A percentile compares a stretch with the other conserved stretches of the same genome.
Conservation (phyloP, 1,140 invertebrate species). For the Danaus melanippus region DNA sequence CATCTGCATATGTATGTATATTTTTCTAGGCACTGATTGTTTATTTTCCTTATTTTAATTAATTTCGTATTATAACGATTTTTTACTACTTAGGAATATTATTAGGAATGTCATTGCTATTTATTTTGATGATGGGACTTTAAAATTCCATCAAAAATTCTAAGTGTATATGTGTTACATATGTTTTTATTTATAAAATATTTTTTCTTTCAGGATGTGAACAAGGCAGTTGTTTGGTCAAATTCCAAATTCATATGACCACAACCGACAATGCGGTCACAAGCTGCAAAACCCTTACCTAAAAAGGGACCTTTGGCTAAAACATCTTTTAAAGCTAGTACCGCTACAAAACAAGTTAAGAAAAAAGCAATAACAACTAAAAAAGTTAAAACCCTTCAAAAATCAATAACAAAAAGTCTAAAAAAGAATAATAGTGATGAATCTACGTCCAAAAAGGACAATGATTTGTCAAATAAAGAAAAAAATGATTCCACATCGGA, state of each 20-base stretch:
- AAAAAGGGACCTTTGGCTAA: slow-evolving; percentile 56
- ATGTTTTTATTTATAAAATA: no score
- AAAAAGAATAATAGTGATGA: slow-evolving; percentile 45
- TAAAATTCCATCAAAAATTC: no score
- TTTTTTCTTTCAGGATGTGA: slow-evolving; percentile 64
- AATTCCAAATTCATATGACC: slow-evolving; percentile 50
- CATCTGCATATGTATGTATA: no score
- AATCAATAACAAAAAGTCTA: slow-evolving; percentile 36
- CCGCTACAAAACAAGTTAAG: slow-evolving; percentile 40
- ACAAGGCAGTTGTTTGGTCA: slow-evolving; percentile 41
- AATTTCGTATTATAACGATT: no score
- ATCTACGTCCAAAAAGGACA: slow-evolving; percentile 37
- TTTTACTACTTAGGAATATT: no score
- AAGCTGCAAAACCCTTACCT: slow-evolving; percentile 56
- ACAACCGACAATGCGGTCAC: slow-evolving; percentile 64
- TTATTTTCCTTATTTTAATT: no score
- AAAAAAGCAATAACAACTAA: slow-evolving; percentile 43
- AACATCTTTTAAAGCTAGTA: slow-evolving; percentile 47
- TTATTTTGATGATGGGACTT: no score
- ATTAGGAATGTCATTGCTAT: no score
- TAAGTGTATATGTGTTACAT: no score
- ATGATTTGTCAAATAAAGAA: slow-evolving; percentile 27
- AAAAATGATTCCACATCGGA: slow-evolving; percentile 35
- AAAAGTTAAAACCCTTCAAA: slow-evolving; percentile 45
- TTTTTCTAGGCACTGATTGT: no score